Conservation (phyloP, 23 tunicate genomes). For the Trididemnum nubilum region DNA sequence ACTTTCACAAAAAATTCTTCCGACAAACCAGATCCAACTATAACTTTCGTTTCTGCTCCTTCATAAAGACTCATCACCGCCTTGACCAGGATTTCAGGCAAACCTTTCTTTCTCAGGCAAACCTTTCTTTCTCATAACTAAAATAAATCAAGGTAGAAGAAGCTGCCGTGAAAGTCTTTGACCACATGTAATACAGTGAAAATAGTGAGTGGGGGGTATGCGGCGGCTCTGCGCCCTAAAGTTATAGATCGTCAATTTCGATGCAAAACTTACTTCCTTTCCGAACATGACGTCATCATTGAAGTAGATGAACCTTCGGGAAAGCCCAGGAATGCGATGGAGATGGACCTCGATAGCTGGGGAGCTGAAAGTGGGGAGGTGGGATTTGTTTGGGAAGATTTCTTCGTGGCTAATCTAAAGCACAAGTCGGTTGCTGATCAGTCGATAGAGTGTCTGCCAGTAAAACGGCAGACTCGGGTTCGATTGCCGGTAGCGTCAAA, state of each 20-base stretch:
- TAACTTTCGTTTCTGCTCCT: background rate
- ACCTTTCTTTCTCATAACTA: no score
- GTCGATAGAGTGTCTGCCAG: no score
- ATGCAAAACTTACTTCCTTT: slow-evolving; percentile 54
- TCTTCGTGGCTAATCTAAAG: slow-evolving; percentile 92
- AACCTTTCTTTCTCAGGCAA: background rate
- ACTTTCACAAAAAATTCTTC: background rate
- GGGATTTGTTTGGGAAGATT: slow-evolving; percentile 70
- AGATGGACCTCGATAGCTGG: slow-evolving; percentile 94
- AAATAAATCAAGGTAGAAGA: no score
- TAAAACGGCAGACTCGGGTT: no score
- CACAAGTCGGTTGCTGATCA: background rate
- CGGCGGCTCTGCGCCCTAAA: no score
- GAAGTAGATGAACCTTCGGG: slow-evolving; percentile 74
- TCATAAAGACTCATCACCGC: background rate
- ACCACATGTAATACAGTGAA: no score
- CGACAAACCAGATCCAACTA: background rate
- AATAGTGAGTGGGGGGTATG: no score
- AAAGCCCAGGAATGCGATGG: slow-evolving; percentile 82
- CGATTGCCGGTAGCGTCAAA: no score
- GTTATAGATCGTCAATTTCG: slow-evolving; percentile 83
- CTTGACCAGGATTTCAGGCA: background rate
- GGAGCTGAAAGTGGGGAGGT: slow-evolving; percentile 94
- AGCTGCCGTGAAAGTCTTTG: no score
- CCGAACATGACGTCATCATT: slow-evolving; percentile 98